Evolutionary conservation across 2,797 vertebrate species (phyloP).

Genomic region (Gambelia wislizenii): DNA sequence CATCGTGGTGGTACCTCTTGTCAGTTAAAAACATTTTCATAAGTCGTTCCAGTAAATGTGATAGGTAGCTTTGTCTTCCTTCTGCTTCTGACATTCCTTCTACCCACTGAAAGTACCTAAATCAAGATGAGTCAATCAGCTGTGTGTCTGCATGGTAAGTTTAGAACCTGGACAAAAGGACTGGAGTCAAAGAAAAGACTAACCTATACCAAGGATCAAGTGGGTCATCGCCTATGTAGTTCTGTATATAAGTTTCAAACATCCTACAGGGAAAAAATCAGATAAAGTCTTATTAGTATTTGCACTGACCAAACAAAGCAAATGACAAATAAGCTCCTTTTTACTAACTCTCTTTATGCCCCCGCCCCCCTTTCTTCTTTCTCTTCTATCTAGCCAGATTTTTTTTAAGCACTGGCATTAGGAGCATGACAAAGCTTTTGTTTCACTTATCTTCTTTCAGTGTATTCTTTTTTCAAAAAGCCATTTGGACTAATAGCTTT

Average conservation of each 20-base stretch:
- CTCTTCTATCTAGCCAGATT: no score
- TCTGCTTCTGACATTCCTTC: conserved; percentile 76
- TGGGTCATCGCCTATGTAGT: conserved; percentile 81
- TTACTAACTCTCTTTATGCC: no score
- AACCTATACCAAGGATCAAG: conserved; percentile 87
- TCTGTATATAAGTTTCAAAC: conserved; percentile 79
- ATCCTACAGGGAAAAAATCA: conserved; percentile 67
- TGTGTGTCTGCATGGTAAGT: rapidly evolving
- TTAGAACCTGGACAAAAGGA: background rate
- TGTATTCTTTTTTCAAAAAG: no score
- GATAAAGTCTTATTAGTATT: background rate
- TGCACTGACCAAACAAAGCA: background rate
- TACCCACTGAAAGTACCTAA: conserved; percentile 86
- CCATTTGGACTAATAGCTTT: no score
- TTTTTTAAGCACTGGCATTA: no score
- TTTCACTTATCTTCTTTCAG: no score
- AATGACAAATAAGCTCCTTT: no score
- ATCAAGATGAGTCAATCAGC: background rate
- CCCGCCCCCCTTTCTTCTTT: no score
- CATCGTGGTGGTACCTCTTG: conserved; percentile 84
- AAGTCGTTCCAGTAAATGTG: conserved; percentile 82
- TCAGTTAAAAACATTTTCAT: conserved; percentile 84
- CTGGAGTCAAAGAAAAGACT: conserved; percentile 27
- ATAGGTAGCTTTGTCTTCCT: conserved; percentile 67
- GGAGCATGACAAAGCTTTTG: no score